Base-by-base conservation (phyloP, 2,888 invertebrate species). In the Pristionchus entomophagus region DNA sequence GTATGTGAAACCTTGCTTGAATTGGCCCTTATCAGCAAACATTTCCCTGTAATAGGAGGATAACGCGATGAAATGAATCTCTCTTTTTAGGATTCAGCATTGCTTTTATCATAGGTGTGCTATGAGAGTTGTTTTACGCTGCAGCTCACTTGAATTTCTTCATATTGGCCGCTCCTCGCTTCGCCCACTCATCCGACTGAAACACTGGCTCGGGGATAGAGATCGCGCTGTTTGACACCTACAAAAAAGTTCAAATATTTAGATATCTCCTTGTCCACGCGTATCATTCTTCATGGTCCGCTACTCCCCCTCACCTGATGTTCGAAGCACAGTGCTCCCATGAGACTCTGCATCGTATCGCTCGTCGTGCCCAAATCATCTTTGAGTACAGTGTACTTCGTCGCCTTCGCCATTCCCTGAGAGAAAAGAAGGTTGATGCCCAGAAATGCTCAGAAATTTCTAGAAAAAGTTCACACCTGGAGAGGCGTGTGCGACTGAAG, bases 111-210 rank as follows among this genome's bases (percentile, higher is more conserved):
- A n/a, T n/a, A n/a, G n/a, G n/a, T n/a, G n/a, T n/a, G n/a, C n/a
- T n/a, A n/a, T n/a, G n/a, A n/a, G n/a, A n/a, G n/a, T n/a, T n/a
- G n/a, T n/a, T n/a, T n/a, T n/a, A n/a, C n/a, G n/a, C n/a, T n/a
- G n/a, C n/a, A n/a, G n/a, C 86, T 65, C 38, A 87, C 84, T 62
- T 84, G 49, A 65, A 87, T 2, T 49, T 45, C 32, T 35, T 65
- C 77, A 82, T 88, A 8, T 90, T 38, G 59, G 88, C 84, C 14
- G 86, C 86, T n/a, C 92, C 92, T 38, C 92, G 81, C 69, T 92
- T 91, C 12, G 92, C 92, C 86, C 91, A 90, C 69, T 91, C 91
- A 41, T 92, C 91, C 0, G 91, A 92, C 45, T 89, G 89, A 69
- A 88, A 91, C 1, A 92, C 89, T 1, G 91, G 90, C 86, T 91